Percentiles rank a stretch among this genome's conserved stretches.
These are phyloP conservation scores for Microtus pennsylvanicus DNA, from an alignment of 2,113 vertebrate species.

Conservation along the genomic window DNA sequence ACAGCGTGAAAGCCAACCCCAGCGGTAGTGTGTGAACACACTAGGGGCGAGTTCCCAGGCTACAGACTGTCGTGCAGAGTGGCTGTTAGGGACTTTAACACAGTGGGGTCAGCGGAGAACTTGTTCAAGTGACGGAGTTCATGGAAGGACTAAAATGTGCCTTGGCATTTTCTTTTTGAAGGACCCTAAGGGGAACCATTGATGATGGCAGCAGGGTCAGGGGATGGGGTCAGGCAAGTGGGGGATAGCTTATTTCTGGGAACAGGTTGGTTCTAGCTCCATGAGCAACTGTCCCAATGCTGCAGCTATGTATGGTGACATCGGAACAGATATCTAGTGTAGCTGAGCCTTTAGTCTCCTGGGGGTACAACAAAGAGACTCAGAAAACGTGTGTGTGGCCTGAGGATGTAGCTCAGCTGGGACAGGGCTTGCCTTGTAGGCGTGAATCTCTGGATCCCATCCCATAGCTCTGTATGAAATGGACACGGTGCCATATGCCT, in stretches of 20 bases:
- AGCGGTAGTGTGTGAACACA: neutral
- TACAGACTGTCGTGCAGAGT: neutral
- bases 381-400: too few species aligned
- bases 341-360: neutral
- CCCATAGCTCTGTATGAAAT: too few species aligned
- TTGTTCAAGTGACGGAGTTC: neutral
- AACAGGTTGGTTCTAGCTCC: neutral
- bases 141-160: neutral
- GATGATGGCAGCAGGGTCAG: neutral
- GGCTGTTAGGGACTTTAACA: neutral
- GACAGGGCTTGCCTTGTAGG: neutral
- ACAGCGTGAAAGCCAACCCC: too few species aligned
- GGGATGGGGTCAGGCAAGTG: neutral
- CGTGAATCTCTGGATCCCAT: neutral
- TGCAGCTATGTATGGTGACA: neutral
- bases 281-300: neutral
- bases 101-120: neutral
- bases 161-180: neutral
- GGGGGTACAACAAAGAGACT: too few species aligned
- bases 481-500: accelerated
- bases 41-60: neutral
- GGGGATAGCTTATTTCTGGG: neutral
- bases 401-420: too few species aligned
- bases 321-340: neutral
- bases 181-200: too few species aligned